Evolutionary conservation across 2,888 invertebrate genomes (phyloP).

Genomic region (Anticlea derivata): DNA sequence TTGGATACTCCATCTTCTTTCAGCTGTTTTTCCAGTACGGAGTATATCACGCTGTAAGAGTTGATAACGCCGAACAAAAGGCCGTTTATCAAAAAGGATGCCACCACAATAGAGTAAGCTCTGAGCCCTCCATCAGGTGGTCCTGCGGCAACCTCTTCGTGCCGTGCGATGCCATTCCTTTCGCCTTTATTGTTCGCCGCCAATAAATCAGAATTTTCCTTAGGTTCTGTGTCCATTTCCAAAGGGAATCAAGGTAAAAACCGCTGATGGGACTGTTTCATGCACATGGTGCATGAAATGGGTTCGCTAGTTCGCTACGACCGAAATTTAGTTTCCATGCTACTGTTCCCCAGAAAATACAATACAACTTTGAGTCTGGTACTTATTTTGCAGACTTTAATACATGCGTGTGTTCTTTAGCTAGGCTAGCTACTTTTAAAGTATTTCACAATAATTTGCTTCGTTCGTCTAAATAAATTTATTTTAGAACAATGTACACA

Average conservation of each 20-base stretch:
- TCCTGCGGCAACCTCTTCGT: conserved; percentile 47
- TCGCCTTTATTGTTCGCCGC: conserved; percentile 46
- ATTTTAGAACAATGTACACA: no score
- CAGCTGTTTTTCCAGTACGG: conserved; percentile 86
- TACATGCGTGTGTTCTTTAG: conserved; percentile 6
- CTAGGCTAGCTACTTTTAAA: background rate
- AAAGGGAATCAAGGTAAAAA: conserved; percentile 35
- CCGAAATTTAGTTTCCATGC: conserved; percentile 13
- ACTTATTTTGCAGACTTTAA: background rate
- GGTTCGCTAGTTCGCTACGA: conserved; percentile 3
- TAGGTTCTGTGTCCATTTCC: conserved; percentile 57
- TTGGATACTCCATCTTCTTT: conserved; percentile 86
- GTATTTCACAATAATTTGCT: conserved; percentile 8
- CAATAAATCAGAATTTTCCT: conserved; percentile 66
- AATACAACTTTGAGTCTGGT: background rate
- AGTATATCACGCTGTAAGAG: conserved; percentile 92
- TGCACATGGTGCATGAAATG: conserved; percentile 38
- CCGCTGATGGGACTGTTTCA: conserved; percentile 35
- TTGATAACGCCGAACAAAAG: conserved; percentile 96
- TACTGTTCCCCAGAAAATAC: conserved; percentile 6
- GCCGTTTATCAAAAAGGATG: conserved; percentile 95
- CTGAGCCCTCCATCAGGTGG: conserved; percentile 91
- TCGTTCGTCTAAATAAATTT: no score
- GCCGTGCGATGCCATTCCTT: conserved; percentile 49
- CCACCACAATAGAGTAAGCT: conserved; percentile 92